A percentile compares a stretch with the other conserved stretches of the same genome.
Evolutionary conservation across 2,797 vertebrate species (phyloP).

Genomic region (Saxicola maurus): DNA sequence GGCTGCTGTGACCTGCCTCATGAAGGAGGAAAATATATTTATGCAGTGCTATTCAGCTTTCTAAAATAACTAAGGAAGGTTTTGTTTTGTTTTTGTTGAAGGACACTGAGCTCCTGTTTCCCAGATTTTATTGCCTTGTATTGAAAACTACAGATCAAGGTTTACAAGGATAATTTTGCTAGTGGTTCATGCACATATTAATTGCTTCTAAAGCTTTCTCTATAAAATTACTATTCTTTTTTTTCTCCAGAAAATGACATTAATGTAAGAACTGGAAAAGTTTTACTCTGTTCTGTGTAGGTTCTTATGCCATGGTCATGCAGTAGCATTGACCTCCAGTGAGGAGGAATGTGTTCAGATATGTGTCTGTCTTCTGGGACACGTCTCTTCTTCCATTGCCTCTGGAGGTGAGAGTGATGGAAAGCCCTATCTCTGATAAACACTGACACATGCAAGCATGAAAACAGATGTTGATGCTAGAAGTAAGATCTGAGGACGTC

Average conservation of each 20-base stretch:
- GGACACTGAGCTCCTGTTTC: not conserved
- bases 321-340: not conserved
- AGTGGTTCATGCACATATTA: not conserved
- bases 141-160: not conserved
- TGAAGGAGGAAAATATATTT: conserved; percentile 14
- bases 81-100: conserved; percentile 3
- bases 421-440: not conserved
- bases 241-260: not conserved
- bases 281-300: not conserved
- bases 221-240: not conserved
- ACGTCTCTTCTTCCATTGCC: not conserved
- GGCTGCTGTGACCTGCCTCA: conserved; percentile 35
- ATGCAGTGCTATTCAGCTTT: not conserved
- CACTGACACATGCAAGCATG: not conserved
- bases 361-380: not conserved
- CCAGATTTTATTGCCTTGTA: not conserved
- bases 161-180: not conserved
- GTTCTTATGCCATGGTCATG: not conserved
- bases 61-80: conserved; percentile 1
- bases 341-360: not conserved
- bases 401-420: not conserved
- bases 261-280: not conserved
- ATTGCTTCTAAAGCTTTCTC: not conserved
- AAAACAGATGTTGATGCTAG: not conserved
- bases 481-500: not conserved